phyloP scores from a whole-genome alignment of 2,888 invertebrate genomes.

The Diogma glabrata region DNA sequence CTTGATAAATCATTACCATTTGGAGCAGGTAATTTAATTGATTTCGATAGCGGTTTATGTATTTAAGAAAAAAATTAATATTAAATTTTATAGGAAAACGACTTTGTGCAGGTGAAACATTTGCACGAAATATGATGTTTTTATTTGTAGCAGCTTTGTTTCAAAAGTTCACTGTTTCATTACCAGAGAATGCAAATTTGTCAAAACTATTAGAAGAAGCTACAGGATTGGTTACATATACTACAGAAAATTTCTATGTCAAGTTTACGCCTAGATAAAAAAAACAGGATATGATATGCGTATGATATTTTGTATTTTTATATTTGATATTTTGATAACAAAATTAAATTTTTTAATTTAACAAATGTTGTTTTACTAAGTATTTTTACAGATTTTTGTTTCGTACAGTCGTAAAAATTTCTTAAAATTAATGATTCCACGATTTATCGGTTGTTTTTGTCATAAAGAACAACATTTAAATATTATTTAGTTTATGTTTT shows the following conservation, averaged over 20 bases:
- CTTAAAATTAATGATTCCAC: too few relatives aligned
- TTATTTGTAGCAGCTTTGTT: conserved; percentile 46
- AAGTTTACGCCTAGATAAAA: neutral
- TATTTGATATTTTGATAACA: too few relatives aligned
- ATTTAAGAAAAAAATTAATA: too few relatives aligned
- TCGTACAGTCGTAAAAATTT: too few relatives aligned
- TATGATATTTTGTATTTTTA: too few relatives aligned
- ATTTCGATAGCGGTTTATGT: too few relatives aligned
- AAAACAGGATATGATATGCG: neutral
- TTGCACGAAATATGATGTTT: conserved; percentile 53
- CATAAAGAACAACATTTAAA: too few relatives aligned
- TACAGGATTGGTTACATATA: conserved; percentile 1
- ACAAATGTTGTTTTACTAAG: too few relatives aligned
- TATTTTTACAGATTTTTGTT: too few relatives aligned
- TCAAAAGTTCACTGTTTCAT: conserved; percentile 49
- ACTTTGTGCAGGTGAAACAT: conserved; percentile 60
- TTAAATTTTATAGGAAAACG: conserved; percentile 40
- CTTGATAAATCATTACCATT: conserved; percentile 52
- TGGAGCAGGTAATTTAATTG: conserved; percentile 53
- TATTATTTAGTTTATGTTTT: too few relatives aligned
- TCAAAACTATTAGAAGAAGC: neutral
- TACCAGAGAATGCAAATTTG: conserved; percentile 36
- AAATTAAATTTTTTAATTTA: too few relatives aligned
- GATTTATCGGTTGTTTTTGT: too few relatives aligned
- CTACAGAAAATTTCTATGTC: neutral